Base-by-base conservation (phyloP, 2,797 vertebrate species). In the Columba guinea region DNA sequence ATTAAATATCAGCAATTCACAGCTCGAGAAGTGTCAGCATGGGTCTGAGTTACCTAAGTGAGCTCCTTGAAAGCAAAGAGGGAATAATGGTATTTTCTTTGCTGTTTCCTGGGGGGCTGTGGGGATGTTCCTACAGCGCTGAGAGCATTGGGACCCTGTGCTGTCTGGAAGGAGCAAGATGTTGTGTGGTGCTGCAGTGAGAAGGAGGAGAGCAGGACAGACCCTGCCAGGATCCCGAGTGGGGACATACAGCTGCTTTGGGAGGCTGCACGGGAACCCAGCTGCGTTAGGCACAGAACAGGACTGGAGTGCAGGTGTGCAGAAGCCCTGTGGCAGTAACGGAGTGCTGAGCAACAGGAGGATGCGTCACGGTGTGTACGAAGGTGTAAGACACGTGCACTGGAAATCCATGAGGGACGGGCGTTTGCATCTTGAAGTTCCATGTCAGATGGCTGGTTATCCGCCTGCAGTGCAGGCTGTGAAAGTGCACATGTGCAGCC, bases 1-100 rank as follows among this genome's bases (percentile, higher is more conserved):
- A 84, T 77, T 87, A 95, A 95, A 94, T 94, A 93, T 76, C 96
- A 96, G 55, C 67, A 74, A 79, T 91, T 87, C 71, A 41, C 58
- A 51, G 55, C 58, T 81, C 56, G 78, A 64, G 53, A 53, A 84
- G 41, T 80, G 67, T 46, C 79, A 53, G 52, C 32, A 13, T 56
- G 65, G 32, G 56, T 88, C 84, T 92, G 92, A 65, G 96, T 95
- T 95, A 81, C 76, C 87, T 81, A 21, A 32, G 62, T 56, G 65
- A 78, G 56, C 53, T 80, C 27, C 82, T 89, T 83, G 85, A 87
- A 91, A 78, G 21, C 70, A 65, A 79, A 56, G 37, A 17, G 44
- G 71, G 56, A 52, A 64, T 53, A 75, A 41, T n/a, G 51, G 68
- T 35, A 12, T 75, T 85, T 90, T 60, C 79, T 86, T 58, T 77